Evolutionary conservation across 2,797 vertebrate genomes (phyloP), one percentile per base, ranked within the genome.

Genomic region (Xiphorhynchus erythropygius): DNA sequence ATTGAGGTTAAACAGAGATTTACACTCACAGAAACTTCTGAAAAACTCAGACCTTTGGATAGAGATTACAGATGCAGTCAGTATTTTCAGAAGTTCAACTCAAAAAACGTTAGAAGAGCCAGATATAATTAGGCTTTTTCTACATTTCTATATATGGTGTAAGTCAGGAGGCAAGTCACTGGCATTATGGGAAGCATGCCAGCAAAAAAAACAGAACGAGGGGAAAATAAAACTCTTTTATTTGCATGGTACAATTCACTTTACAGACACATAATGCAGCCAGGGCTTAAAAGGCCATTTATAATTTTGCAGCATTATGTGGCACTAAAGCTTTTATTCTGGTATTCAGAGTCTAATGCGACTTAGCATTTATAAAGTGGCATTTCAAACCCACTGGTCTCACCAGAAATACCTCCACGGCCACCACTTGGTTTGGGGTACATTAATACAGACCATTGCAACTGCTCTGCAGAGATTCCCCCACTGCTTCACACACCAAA

Each of bases 401-500:
- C 68, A 37, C 42, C 68, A 70, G 65, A 67, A 71, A 33, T 0
- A 2, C 25, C 60, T 73, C 59, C 25, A 4, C 0, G 6, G 75
- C 39, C 68, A 3, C 1, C 16, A 11, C 37, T 11, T 4, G 7
- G 50, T 5, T 50, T 18, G 39, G 74, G 65, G 46, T 2, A 7
- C 52, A 27, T 6, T 6, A 16, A 5, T 2, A 44, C 22, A 13
- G 79, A 62, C 46, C 42, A 75, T 1, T 9, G 2, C 35, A 33
- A 4, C 21, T 18, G 77, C 74, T 27, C 52, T 13, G 49, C 67
- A 33, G 24, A 16, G 67, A 47, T 46, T 8, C 44, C 33, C 25
- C 14, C 6, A 1, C 6, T 0, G 5, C 59, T 7, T 1, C 46
- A 5, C n/a, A 10, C 42, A 7, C 33, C 4, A 0, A 21, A 41